A percentile compares a stretch with the other conserved stretches of the same genome.
phyloP scores from a whole-genome alignment of 35 echinoderm and acorn worm genomes.

The Eucidaris tribuloides region DNA sequence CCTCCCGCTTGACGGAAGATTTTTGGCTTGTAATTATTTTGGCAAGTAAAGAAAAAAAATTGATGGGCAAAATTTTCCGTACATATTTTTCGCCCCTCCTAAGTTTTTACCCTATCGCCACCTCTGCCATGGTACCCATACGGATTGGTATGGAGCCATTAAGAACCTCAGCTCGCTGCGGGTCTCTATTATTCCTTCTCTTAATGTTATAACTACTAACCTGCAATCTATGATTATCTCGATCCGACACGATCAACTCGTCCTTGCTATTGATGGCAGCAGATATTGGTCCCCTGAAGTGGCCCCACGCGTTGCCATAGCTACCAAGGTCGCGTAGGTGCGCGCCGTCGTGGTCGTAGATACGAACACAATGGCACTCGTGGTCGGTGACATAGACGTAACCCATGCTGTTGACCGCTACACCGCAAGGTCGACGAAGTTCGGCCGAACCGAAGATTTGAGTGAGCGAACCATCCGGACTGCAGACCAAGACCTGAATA shows the following conservation, averaged over 20 bases:
- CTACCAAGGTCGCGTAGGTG: conserved; percentile 66
- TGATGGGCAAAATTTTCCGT: too few species aligned
- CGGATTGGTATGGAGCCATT: too few species aligned
- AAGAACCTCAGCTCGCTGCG: too few species aligned
- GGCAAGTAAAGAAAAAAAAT: too few species aligned
- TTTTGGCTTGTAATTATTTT: too few species aligned
- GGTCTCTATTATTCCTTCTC: too few species aligned
- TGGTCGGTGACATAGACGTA: conserved; percentile 79
- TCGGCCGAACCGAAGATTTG: conserved; percentile 50
- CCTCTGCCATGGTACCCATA: too few species aligned
- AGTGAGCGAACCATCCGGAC: conserved; percentile 60
- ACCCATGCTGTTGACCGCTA: conserved; percentile 77
- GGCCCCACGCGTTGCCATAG: conserved; percentile 60
- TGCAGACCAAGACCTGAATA: conserved; percentile 69
- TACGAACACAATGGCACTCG: conserved; percentile 68
- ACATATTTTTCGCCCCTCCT: too few species aligned
- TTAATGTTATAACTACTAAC: too few species aligned
- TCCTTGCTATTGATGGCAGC: conserved; percentile 82
- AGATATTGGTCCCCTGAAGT: conserved; percentile 77
- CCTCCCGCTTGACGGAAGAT: too few species aligned
- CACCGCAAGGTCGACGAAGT: conserved; percentile 76
- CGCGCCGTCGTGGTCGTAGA: conserved; percentile 55
- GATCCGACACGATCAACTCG: conserved; percentile 84
- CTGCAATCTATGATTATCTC: conserved; percentile 89
- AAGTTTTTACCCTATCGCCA: too few species aligned